Base-by-base conservation (phyloP, 2,113 vertebrate genomes). In the Neogobius melanostomus region DNA sequence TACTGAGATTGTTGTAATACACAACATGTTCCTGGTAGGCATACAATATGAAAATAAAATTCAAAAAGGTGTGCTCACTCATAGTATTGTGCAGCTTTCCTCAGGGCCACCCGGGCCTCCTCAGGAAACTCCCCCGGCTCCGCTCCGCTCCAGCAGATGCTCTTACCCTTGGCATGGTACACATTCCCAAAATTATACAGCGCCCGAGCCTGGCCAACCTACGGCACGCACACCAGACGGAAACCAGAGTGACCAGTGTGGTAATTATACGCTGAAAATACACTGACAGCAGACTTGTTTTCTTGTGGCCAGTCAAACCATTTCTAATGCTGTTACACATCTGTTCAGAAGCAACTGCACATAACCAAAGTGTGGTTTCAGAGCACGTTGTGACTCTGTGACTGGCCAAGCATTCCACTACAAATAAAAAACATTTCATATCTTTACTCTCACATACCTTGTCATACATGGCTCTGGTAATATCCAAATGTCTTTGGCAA, bases 111-210 rank as follows among this genome's bases (percentile, higher is more conserved):
- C 76, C 91, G 92, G 49, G 96, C 95, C 71, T 98, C 98, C 79
- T 98, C 96, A 15, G 96, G 95, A 87, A 98, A 95, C 42, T 98
- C 96, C 75, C 95, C 95, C 36, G 94, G 93, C 76, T 99, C 96
- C 1, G 94, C 90, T 66, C 95, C 95, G 65, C 85, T 94, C 91
- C 90, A 98, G 74, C 95, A 95, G 75, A 96, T 94, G 74, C 94
- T 95, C 87, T 98, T 98, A 63, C 96, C 97, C 85, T 98, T 97
- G 75, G 97, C 95, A 42, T 99, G 97, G 93, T 96, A 97, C 0
- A 98, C 95, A 43, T 98, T 99, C 83, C 98, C 98, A 75, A 98
- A 95, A 90, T 98, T 99, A 92, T 99, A 99, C 49, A 98, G 94
- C 1, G 98, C 97, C 77, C 96, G 95, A 65, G 97, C 97, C 91